Evolutionary conservation across 2,797 vertebrate genomes (phyloP), one percentile per base, ranked within the genome.

Genomic region (Danio jaintianensis): DNA sequence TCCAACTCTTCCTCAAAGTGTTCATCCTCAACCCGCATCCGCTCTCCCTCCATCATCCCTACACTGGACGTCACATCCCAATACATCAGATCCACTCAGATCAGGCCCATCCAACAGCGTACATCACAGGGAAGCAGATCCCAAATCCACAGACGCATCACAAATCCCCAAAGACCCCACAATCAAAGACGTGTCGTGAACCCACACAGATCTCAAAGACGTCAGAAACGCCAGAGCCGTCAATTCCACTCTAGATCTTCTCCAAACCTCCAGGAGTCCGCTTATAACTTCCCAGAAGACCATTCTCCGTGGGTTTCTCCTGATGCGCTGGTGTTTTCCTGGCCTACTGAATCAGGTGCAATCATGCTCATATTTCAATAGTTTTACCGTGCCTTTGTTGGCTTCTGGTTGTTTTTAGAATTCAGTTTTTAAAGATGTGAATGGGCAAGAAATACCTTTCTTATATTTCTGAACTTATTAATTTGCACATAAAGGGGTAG

Each of bases 201-300:
- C 36, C 61, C 61, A 16, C 47, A 53, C n/a, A 53, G 59, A 43
- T 76, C 48, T 13, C 74, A 76, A 66, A 87, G 47, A 7, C 92
- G 91, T 74, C 3, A 71, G 67, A 92, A 92, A 73, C 89, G 81
- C 3, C 94, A 94, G 5, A 88, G 80, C 61, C 88, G 91, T 7
- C 91, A 84, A 9, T 77, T 95, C 0, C 8, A 52, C 55, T 50
- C 43, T 7, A 22, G 64, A 68, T 48, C 62, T 22, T 58, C 56
- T 58, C 90, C 89, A 73, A 86, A 93, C 47, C 81, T 93, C 0
- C 86, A 95, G 59, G 91, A 78, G 18, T 84, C 95, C 0, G 88
- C 90, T 0, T 97, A 96, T 83, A 95, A 93, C 87, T 96, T 94
- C 86, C 93, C 93, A 0, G 94, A 96, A 86, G 94, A 94, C 74